These are phyloP conservation scores for Linurgus olivaceus DNA, from an alignment of 2,797 vertebrate species.

Conservation along the genomic window DNA sequence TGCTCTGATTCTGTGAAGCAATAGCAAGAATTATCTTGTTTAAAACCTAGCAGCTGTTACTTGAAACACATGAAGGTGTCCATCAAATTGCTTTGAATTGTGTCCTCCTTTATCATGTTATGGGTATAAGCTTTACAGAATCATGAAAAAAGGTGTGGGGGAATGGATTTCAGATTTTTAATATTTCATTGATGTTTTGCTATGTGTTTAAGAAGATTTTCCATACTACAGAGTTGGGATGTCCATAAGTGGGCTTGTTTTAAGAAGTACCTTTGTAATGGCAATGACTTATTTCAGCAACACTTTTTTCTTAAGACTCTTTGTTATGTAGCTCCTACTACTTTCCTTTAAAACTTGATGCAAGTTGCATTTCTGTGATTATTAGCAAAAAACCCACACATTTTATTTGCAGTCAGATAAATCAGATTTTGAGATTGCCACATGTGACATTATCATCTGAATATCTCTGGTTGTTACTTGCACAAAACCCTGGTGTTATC, in stretches of 20 bases:
- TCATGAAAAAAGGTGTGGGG: neutral
- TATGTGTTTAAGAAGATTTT: neutral
- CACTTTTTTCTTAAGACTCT: neutral
- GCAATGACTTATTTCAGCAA: neutral
- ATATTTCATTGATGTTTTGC: neutral
- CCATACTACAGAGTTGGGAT: accelerated
- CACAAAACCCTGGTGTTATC: neutral
- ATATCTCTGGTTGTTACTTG: neutral
- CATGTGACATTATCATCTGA: neutral
- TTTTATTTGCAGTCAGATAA: neutral
- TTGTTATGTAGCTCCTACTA: neutral
- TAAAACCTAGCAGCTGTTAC: neutral
- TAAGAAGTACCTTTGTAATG: neutral
- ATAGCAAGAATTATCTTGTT: neutral
- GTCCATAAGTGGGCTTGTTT: neutral
- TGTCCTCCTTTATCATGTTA: neutral
- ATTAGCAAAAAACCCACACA: neutral
- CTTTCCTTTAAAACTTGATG: neutral
- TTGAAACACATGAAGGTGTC: neutral
- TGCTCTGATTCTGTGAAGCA: neutral
- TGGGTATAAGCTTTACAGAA: neutral
- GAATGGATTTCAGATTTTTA: neutral
- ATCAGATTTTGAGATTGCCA: neutral
- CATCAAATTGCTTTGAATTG: neutral
- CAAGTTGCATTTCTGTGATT: neutral